A percentile compares a stretch with the other conserved stretches of the same genome.
phyloP scores from a whole-genome alignment of 2,888 invertebrate genomes.

The Ctenicera cuprea region DNA sequence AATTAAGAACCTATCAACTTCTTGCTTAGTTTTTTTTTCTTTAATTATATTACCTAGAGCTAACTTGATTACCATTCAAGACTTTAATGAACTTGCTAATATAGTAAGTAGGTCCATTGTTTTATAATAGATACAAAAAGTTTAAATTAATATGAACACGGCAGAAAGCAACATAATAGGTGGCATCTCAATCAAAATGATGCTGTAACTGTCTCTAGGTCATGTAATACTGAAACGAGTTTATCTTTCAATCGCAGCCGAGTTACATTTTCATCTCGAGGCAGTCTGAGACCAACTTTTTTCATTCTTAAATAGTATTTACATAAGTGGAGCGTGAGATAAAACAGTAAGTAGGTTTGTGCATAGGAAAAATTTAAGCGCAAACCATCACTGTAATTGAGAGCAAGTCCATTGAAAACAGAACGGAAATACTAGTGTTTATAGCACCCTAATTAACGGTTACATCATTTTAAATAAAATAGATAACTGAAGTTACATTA shows the following conservation, averaged over 20 bases:
- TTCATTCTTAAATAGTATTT: conserved; percentile 36
- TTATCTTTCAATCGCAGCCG: conserved; percentile 19
- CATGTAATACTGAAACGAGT: conserved; percentile 28
- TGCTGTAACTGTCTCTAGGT: conserved; percentile 29
- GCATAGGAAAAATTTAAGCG: conserved; percentile 24
- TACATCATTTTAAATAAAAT: too few relatives aligned
- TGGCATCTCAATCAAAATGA: conserved; percentile 10
- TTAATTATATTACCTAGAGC: too few relatives aligned
- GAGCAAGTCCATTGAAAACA: conserved; percentile 22
- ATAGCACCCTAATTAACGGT: not conserved
- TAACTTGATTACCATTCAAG: conserved; percentile 4
- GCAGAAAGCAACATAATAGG: conserved; percentile 22
- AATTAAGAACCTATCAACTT: not conserved
- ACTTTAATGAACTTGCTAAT: not conserved
- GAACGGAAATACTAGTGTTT: conserved; percentile 8
- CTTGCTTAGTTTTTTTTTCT: too few relatives aligned
- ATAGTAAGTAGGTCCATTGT: conserved; percentile 8
- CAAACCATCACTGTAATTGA: conserved; percentile 19
- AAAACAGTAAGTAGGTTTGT: conserved; percentile 27
- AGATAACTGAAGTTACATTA: too few relatives aligned
- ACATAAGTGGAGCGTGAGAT: conserved; percentile 46
- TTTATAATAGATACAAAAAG: conserved; percentile 5
- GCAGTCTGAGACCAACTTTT: conserved; percentile 34
- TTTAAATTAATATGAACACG: not conserved
- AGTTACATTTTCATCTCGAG: conserved; percentile 27